Evolutionary conservation across 2,888 invertebrate genomes (phyloP).

Genomic region (Tachystola acroxantha): DNA sequence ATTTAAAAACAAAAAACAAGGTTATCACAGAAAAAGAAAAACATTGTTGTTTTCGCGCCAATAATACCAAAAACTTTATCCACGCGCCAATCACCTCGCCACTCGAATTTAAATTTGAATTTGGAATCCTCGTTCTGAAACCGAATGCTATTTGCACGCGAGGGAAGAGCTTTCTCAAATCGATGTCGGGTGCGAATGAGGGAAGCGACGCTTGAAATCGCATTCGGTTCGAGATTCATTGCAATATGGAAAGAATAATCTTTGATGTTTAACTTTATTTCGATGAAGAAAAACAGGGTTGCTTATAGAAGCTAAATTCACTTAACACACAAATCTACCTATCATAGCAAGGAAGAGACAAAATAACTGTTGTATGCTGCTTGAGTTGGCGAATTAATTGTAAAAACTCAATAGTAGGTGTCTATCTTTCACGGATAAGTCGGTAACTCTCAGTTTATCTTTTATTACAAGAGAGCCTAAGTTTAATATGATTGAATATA

Average conservation of each 20-base stretch:
- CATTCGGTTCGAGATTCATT: conserved; percentile 44
- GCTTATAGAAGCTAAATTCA: too few relatives aligned
- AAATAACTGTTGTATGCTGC: too few relatives aligned
- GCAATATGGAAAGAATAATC: conserved; percentile 33
- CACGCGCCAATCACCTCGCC: conserved; percentile 11
- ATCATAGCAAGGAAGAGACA: too few relatives aligned
- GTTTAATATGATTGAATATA: too few relatives aligned
- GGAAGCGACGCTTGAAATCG: conserved; percentile 45
- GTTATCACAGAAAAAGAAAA: too few relatives aligned
- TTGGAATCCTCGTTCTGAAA: conserved; percentile 39
- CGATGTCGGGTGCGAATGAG: conserved; percentile 35
- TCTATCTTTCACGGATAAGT: too few relatives aligned
- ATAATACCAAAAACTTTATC: neutral
- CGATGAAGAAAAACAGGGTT: neutral
- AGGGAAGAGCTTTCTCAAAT: conserved; percentile 10
- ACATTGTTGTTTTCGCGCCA: conserved; percentile 4
- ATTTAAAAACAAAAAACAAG: too few relatives aligned
- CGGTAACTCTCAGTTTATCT: too few relatives aligned
- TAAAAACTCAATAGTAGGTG: too few relatives aligned
- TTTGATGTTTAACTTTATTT: conserved; percentile 30
- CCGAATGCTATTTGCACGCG: conserved; percentile 42
- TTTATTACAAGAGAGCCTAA: too few relatives aligned
- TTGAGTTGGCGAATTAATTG: too few relatives aligned
- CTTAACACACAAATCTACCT: too few relatives aligned
- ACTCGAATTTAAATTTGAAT: conserved; percentile 36